A percentile compares a stretch with the other conserved stretches of the same genome.
Evolutionary conservation across 2,888 invertebrate genomes (phyloP).

Genomic region (Oligia strigilis): DNA sequence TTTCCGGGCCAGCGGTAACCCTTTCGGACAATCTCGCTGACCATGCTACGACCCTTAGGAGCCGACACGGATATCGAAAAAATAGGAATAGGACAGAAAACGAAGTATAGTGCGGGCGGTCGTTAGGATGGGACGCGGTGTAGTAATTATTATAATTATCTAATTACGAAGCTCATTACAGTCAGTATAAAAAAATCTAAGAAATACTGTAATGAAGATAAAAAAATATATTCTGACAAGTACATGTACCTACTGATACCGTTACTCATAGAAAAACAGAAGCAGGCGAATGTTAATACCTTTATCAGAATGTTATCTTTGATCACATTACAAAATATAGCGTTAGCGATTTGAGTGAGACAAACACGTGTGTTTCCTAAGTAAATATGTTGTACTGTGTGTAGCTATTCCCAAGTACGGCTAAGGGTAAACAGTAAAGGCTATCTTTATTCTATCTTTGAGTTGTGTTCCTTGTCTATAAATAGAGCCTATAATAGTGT

Average conservation of each 20-base stretch:
- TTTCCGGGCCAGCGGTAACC: no score
- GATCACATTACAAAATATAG: conserved; percentile 26
- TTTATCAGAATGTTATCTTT: conserved; percentile 18
- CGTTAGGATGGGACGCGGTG: no score
- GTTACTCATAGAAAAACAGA: neutral
- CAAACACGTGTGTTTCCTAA: conserved; percentile 44
- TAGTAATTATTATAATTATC: neutral
- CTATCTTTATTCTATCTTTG: conserved; percentile 59
- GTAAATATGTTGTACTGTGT: conserved; percentile 58
- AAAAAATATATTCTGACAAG: neutral
- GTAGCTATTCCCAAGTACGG: conserved; percentile 48
- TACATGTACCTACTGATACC: no score
- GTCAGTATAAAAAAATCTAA: no score
- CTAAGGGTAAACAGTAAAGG: conserved; percentile 43
- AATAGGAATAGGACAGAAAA: neutral
- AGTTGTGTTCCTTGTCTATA: conserved; percentile 52
- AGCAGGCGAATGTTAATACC: neutral
- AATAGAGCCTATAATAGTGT: conserved; percentile 33
- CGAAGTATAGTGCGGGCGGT: neutral
- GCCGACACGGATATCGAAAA: no score
- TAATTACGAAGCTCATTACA: neutral
- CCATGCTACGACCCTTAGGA: no score
- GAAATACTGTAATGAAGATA: neutral
- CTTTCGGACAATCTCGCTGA: no score
- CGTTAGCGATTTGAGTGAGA: conserved; percentile 43